Evolutionary conservation across 2,888 invertebrate genomes (phyloP).

Genomic region (Caenorhabditis sp.): DNA sequence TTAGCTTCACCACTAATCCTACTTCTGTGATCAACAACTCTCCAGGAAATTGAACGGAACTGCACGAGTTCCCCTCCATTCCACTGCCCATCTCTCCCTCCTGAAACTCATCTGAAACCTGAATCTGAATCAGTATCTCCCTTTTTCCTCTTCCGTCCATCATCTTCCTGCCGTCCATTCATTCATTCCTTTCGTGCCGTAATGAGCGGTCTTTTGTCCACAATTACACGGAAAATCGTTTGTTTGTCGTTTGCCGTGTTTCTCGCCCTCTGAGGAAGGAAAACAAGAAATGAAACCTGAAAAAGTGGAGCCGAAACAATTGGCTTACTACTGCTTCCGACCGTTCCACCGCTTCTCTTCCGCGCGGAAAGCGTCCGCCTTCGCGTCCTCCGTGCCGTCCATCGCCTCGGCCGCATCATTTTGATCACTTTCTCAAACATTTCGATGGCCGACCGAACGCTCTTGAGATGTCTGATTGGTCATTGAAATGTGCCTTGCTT

Average conservation of each 20-base stretch:
- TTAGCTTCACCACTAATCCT: no score
- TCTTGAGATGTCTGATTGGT: conserved; percentile 57
- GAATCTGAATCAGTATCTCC: conserved; percentile 15
- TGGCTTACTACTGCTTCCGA: conserved; percentile 46
- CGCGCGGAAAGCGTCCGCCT: conserved; percentile 35
- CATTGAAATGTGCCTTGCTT: conserved; percentile 38
- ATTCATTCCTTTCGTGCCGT: conserved; percentile 1
- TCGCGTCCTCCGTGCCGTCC: conserved; percentile 18
- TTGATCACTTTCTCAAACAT: conserved; percentile 57
- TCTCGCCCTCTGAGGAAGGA: conserved; percentile 49
- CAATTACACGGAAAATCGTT: conserved; percentile 48
- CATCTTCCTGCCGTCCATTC: conserved; percentile 10
- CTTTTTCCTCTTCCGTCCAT: background rate
- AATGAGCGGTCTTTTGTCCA: conserved; percentile 54
- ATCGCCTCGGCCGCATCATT: conserved; percentile 18
- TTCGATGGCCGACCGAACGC: conserved; percentile 30
- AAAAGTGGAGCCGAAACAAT: conserved; percentile 50
- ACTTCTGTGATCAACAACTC: background rate
- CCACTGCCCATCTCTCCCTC: background rate
- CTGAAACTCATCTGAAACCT: conserved; percentile 16
- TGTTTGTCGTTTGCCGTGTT: conserved; percentile 32
- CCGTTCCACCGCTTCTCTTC: conserved; percentile 50
- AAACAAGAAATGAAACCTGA: conserved; percentile 47
- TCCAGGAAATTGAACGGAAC: conserved; percentile 3
- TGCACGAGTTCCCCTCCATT: background rate